Base-by-base conservation (phyloP, 2,888 invertebrate species). In the Nemapogon koenigi region DNA sequence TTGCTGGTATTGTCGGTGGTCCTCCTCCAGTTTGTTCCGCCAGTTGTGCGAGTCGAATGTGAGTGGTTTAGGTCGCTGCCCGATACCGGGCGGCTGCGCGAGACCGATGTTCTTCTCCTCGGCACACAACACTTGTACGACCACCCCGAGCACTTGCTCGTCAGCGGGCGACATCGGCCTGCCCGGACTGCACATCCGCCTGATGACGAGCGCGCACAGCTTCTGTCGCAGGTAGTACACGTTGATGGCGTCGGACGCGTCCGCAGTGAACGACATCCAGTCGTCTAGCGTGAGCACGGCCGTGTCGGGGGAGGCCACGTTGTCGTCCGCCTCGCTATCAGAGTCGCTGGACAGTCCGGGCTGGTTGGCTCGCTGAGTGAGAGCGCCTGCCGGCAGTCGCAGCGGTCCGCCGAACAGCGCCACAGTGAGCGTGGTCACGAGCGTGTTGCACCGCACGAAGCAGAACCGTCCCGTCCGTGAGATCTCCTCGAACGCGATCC, bases 401-500 rank as follows among this genome's bases (percentile, higher is more conserved):
- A 85, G 59, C 0, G 90, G 87, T 0, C 91, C 91, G 10, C 88
- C 87, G 49, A 92, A 89, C 19, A 96, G 53, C 0, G 90, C 86
- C 37, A 96, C 86, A 1, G 92, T 88, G 13, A 94, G 57, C 0
- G 94, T 87, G 7, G 93, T 89, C 0, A 97, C 84, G 4, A 91
- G 63, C 0, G 96, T 95, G 41, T 88, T 89, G 46, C 89, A 89
- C 30, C 89, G 84, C 1, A 92, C 84, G 54, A 88, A 85, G 42
- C 90, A 88, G 37, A 85, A 76, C 13, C 84, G 76, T 0, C 87
- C 84, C 0, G 83, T 78, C 30, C 89, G 84, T 1, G 87, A 87
- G 65, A 94, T 88, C 62, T 95, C 94, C 55, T 93, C 93, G 55
- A 88, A 97, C 8, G 92, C 80, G 11, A 95, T 67, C 94, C 95